phyloP scores from a whole-genome alignment of 2,113 vertebrate genomes.

The Chunga burmeisteri region DNA sequence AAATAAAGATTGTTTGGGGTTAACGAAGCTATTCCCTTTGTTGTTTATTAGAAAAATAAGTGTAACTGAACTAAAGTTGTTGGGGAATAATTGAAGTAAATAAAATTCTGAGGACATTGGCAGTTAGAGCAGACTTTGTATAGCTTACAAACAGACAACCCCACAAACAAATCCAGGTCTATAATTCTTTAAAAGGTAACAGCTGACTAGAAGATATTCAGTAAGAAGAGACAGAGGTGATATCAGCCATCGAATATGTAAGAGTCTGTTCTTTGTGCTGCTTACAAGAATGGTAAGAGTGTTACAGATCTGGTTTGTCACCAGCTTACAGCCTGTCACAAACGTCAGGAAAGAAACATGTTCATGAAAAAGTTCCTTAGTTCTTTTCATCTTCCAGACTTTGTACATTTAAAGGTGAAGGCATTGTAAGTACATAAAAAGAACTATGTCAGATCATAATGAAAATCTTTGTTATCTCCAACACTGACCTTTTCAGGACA shows the following conservation, averaged over 20 bases:
- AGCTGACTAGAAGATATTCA: not conserved
- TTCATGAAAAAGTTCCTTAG: not conserved
- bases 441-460: not conserved
- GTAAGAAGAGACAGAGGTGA: not conserved
- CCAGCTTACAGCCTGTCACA: not conserved
- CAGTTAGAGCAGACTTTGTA: not conserved
- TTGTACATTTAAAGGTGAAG: not conserved
- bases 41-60: not conserved
- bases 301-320: not conserved
- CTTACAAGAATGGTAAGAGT: not conserved
- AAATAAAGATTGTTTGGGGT: not conserved
- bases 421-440: not conserved
- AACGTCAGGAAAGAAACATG: not conserved
- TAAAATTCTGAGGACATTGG: not conserved
- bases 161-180: not conserved
- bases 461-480: not conserved
- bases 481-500: not conserved
- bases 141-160: not conserved
- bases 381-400: not conserved
- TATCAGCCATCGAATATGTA: not conserved
- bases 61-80: not conserved
- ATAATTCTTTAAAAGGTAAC: not conserved
- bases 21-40: not conserved
- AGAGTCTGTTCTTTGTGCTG: not conserved
- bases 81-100: not conserved